A percentile compares a stretch with the other conserved stretches of the same genome.
These are phyloP conservation scores for Eupeodes corollae DNA, from an alignment of 1,140 invertebrate genomes.

Conservation along the genomic window DNA sequence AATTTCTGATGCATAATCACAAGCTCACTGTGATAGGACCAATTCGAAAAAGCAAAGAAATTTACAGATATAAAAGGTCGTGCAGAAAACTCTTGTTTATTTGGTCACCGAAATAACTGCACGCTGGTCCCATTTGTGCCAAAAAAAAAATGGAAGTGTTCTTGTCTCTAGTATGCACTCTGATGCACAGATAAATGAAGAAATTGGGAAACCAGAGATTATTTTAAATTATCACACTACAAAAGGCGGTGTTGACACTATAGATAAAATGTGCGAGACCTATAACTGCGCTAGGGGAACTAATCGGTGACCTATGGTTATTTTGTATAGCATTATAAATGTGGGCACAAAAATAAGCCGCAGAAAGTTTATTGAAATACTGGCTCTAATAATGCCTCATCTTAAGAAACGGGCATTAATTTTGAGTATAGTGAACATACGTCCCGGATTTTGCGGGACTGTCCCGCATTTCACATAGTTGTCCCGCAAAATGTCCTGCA, in stretches of 20 bases:
- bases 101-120: neutral
- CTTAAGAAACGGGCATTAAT: no score
- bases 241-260: neutral
- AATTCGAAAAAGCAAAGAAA: neutral
- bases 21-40: neutral
- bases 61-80: neutral
- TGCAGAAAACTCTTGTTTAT: neutral
- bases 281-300: no score
- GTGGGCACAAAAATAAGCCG: no score
- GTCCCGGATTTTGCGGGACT: no score
- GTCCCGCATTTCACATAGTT: no score
- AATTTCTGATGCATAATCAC: conserved; percentile 28
- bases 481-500: no score
- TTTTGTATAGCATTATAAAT: no score
- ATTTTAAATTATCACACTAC: neutral
- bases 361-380: no score
- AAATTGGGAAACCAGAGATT: neutral
- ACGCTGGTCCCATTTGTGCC: neutral
- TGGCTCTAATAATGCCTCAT: no score
- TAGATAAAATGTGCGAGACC: neutral
- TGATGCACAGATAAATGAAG: neutral
- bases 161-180: neutral
- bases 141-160: neutral
- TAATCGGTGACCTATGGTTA: no score
- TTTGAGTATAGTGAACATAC: no score